Base-by-base conservation (phyloP, 2,888 invertebrate species). In the Xanthostigma xanthostigma region DNA sequence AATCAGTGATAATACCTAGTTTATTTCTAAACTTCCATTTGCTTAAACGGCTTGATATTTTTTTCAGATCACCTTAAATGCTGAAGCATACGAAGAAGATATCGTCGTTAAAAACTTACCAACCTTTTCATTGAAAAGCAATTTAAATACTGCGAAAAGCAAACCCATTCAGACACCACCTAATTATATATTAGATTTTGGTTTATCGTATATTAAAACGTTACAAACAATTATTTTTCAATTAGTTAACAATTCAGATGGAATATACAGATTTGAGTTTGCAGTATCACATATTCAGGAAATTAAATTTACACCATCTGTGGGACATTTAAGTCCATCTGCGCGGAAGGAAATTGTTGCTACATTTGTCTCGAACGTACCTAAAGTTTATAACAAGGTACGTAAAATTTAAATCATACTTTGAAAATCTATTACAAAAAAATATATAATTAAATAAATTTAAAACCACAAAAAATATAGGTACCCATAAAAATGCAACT, bases 261-360 rank as follows among this genome's bases (percentile, higher is more conserved):
- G 61, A 14, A 60, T 54, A 2, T 66, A 61, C 51, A 67, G 66
- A 48, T 74, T 73, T 54, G 61, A 67, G 56, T 71, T 72, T 61
- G 49, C 49, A 4, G 41, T 17, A n/a, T 1, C 27, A 27, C 45
- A 53, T 9, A 34, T 50, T 33, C 53, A 55, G 12, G 57, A 58
- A 49, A 51, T 78, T 2, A 63, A 61, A 36, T 75, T 76, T 57
- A 64, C 66, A 10, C 78, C 78, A 8, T 56, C 61, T 9, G 57
- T 65, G 9, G 73, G 73, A 6, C 72, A 73, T 58, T 56, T 73
- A 37, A 63, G 61, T 50, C 63, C 64, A 4, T 59, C 59, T 8
- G 60, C 62, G 40, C 59, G 58, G 40, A 78, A 77, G 56, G 71
- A 74, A 50, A 59, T 77, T 17, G 62, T 71, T 8, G 70, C 70